A percentile compares a stretch with the other conserved stretches of the same genome.
These are phyloP conservation scores for Clepsis dumicolana DNA, from an alignment of 2,888 invertebrate genomes.

Conservation along the genomic window DNA sequence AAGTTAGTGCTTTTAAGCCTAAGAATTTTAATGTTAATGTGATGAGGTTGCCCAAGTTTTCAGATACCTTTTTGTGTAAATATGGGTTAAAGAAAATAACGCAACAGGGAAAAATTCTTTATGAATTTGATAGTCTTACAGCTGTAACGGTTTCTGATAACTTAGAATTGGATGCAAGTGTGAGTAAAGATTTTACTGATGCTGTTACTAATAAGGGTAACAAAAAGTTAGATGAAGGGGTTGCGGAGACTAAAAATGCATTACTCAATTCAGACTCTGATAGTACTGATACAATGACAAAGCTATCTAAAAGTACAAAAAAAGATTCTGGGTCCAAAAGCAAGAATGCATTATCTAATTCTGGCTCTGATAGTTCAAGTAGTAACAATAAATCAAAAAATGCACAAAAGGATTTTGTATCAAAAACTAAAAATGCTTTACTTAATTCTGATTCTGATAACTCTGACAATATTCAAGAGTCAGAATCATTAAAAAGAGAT, in stretches of 20 bases:
- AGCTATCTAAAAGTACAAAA: not conserved
- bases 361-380: not conserved
- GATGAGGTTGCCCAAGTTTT: slow-evolving; percentile 61
- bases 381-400: not conserved
- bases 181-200: slow-evolving; percentile 6
- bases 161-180: slow-evolving; percentile 14
- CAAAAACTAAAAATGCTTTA: not conserved
- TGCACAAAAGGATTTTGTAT: not conserved
- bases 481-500: not conserved
- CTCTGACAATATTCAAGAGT: not conserved
- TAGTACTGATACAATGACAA: slow-evolving; percentile 1
- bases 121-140: slow-evolving; percentile 51
- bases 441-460: not conserved
- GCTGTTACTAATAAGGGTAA: slow-evolving; percentile 21
- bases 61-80: slow-evolving; percentile 55
- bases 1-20: slow-evolving; percentile 65
- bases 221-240: slow-evolving; percentile 19
- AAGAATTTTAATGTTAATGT: slow-evolving; percentile 65
- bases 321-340: not conserved
- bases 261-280: slow-evolving; percentile 55
- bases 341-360: not conserved
- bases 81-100: slow-evolving; percentile 64
- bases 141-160: slow-evolving; percentile 27
- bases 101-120: slow-evolving; percentile 56
- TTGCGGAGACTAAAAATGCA: slow-evolving; percentile 39